Evolutionary conservation across 2,113 vertebrate genomes (phyloP).

Genomic region (Hassar affinis): DNA sequence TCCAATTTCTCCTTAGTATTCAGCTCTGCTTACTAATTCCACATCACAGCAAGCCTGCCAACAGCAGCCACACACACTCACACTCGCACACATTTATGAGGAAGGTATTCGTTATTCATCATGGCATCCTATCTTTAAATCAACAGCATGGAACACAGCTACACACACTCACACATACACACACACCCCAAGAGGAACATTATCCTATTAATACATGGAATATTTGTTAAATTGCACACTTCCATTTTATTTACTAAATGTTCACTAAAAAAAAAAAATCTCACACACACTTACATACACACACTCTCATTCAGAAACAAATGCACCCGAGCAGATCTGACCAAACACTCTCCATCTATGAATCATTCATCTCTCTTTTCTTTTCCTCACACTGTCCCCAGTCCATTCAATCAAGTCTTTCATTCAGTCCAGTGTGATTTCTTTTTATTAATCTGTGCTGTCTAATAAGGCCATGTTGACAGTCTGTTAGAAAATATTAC

Average conservation of each 20-base stretch:
- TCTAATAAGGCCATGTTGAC: constrained; percentile 34
- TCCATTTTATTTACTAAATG: background rate
- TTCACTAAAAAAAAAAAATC: background rate
- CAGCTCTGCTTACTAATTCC: constrained; percentile 51
- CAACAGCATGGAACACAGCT: background rate
- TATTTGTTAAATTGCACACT: background rate
- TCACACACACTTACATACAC: background rate
- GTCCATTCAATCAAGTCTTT: background rate
- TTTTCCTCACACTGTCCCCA: background rate
- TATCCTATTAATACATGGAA: background rate
- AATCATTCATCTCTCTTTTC: background rate
- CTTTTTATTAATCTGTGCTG: constrained; percentile 33
- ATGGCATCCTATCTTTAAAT: background rate
- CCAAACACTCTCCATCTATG: constrained; percentile 3
- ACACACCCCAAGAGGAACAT: background rate
- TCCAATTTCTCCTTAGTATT: constrained; percentile 55
- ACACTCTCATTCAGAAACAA: background rate
- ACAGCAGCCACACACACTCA: constrained; percentile 32
- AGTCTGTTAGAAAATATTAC: constrained; percentile 33
- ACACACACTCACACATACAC: background rate
- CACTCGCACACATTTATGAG: constrained; percentile 15
- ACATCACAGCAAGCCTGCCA: constrained; percentile 42
- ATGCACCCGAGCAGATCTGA: background rate
- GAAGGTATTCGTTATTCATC: background rate
- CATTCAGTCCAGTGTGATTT: constrained; percentile 19